Percentiles rank a stretch among this genome's conserved stretches.
phyloP scores from a whole-genome alignment of 2,113 vertebrate genomes.

The Nothobranchius kuhntae region DNA sequence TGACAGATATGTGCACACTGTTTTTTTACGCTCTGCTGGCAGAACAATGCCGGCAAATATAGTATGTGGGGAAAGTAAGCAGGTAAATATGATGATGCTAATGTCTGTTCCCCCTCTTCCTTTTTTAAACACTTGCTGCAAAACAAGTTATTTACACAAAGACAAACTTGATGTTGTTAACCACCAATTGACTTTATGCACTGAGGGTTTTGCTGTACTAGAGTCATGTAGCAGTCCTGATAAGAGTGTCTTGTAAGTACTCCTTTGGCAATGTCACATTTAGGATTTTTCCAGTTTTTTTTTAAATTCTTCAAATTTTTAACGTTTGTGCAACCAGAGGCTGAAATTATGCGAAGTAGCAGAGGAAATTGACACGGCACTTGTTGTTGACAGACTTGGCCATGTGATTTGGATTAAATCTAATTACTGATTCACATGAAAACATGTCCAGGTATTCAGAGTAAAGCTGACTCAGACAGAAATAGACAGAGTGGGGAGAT shows the following conservation, averaged over 20 bases:
- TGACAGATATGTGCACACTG: conserved; percentile 50
- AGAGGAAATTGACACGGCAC: too few relatives aligned
- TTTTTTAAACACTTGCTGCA: conserved; percentile 1
- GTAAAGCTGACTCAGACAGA: conserved; percentile 11
- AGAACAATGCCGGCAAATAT: conserved; percentile 24
- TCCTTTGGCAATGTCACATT: neutral
- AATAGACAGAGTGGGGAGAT: conserved; percentile 32
- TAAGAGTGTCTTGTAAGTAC: neutral
- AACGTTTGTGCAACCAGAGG: neutral
- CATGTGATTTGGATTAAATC: neutral
- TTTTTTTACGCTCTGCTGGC: conserved; percentile 40
- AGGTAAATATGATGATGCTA: neutral
- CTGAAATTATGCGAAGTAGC: neutral
- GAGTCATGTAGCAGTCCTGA: conserved; percentile 1
- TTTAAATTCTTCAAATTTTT: too few relatives aligned
- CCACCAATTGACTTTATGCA: neutral
- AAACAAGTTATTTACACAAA: conserved; percentile 9
- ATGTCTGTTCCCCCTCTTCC: neutral
- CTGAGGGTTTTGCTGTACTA: neutral
- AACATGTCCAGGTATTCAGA: neutral
- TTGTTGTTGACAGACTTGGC: neutral
- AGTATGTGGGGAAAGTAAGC: neutral
- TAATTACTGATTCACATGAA: conserved; percentile 3
- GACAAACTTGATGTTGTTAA: neutral
- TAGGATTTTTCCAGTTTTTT: neutral